Evolutionary conservation across 23 tunicate genomes (phyloP).

Genomic region (Oikopleura vanhoeffeni): DNA sequence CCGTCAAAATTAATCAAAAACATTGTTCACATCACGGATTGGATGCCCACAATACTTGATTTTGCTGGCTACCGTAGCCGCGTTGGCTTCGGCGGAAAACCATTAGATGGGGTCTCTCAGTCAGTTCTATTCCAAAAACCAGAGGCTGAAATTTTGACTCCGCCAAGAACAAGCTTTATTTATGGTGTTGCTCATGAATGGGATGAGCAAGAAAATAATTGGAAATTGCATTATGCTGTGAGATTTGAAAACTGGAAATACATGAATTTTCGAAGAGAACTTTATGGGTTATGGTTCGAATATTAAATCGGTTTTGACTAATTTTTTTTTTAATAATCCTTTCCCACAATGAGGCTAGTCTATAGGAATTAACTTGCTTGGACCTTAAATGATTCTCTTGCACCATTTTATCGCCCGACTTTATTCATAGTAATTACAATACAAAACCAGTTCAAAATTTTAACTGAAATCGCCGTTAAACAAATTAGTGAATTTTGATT

Average conservation of each 20-base stretch:
- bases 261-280: not conserved
- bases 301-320: too few species aligned
- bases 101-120: not conserved
- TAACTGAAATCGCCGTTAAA: too few species aligned
- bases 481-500: too few species aligned
- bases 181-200: not conserved
- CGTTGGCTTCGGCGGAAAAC: not conserved
- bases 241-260: not conserved
- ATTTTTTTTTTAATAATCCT: too few species aligned
- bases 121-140: not conserved
- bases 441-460: too few species aligned
- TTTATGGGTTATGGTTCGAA: too few species aligned
- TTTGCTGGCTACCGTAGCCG: not conserved
- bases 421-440: too few species aligned
- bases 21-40: not conserved
- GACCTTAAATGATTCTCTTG: too few species aligned
- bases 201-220: not conserved
- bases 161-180: not conserved
- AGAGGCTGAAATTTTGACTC: not conserved
- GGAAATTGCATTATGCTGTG: not conserved
- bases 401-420: too few species aligned
- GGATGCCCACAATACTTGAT: not conserved
- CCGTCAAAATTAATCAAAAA: not conserved
- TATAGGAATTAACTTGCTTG: too few species aligned
- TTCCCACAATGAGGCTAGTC: too few species aligned